A percentile compares a stretch with the other conserved stretches of the same genome.
Evolutionary conservation across 2,113 vertebrate genomes (phyloP).

Genomic region (Catharus bicknelli): DNA sequence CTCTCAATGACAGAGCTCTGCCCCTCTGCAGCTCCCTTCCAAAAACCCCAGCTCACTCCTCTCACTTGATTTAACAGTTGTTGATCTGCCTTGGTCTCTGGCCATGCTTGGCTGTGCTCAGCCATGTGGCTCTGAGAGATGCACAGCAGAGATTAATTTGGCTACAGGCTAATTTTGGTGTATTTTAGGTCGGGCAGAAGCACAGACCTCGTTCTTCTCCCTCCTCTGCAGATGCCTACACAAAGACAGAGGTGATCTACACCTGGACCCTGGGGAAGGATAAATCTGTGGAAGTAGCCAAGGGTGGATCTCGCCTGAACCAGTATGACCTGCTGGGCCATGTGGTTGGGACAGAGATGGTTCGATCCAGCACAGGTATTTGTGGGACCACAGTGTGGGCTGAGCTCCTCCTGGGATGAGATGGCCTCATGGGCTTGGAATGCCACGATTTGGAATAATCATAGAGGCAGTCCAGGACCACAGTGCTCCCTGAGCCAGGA

Average conservation of each 20-base stretch:
- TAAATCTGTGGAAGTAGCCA: slow-evolving; percentile 90
- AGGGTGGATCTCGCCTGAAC: slow-evolving; percentile 95
- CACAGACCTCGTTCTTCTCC: background rate
- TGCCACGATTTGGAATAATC: rapidly evolving
- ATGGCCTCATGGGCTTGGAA: background rate
- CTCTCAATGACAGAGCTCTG: background rate
- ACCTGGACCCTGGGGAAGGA: slow-evolving; percentile 93
- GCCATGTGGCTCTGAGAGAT: slow-evolving; percentile 30
- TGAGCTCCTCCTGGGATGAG: background rate
- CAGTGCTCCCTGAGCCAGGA: background rate
- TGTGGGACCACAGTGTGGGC: background rate
- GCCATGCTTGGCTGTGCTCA: slow-evolving; percentile 24
- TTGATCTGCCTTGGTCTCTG: slow-evolving; percentile 31
- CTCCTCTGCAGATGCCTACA: slow-evolving; percentile 88
- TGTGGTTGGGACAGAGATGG: slow-evolving; percentile 93
- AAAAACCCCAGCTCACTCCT: background rate
- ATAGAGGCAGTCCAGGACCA: background rate
- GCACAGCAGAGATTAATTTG: slow-evolving; percentile 12
- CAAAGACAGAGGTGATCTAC: slow-evolving; percentile 96
- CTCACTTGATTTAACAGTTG: slow-evolving; percentile 29
- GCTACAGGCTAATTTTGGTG: background rate
- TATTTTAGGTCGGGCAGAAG: slow-evolving; percentile 14
- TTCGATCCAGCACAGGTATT: slow-evolving; percentile 97
- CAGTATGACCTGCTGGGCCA: slow-evolving; percentile 96
- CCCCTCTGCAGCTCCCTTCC: background rate